Conservation (phyloP, 2,888 invertebrate genomes). For the Acleris sparsana region DNA sequence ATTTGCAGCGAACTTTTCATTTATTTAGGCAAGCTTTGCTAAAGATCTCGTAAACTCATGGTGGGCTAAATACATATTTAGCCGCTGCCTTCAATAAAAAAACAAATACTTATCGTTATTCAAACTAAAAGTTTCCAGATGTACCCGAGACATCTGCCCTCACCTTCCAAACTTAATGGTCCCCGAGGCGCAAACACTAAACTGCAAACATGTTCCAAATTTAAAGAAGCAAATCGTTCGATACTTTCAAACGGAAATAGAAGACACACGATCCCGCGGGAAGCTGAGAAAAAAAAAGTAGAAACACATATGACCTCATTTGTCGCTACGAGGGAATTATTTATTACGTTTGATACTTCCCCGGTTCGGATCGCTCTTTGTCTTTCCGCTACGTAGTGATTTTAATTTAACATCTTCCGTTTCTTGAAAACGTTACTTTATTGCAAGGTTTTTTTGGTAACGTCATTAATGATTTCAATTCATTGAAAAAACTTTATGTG, state of each 20-base stretch:
- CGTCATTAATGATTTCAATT: conserved; percentile 1
- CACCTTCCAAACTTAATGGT: conserved; percentile 69
- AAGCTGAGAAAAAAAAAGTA: conserved; percentile 78
- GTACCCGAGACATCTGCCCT: conserved; percentile 69
- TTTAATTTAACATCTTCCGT: conserved; percentile 60
- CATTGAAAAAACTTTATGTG: neutral
- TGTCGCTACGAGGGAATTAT: conserved; percentile 79
- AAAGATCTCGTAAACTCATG: too few species aligned
- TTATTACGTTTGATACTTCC: conserved; percentile 79
- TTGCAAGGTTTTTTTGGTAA: neutral
- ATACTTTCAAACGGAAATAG: conserved; percentile 81
- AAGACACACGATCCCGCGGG: conserved; percentile 82
- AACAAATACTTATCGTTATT: neutral
- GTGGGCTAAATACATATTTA: too few species aligned
- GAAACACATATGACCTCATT: conserved; percentile 84
- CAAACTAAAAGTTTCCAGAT: conserved; percentile 65
- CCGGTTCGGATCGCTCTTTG: conserved; percentile 67
- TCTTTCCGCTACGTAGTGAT: conserved; percentile 63
- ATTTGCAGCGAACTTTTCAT: too few species aligned
- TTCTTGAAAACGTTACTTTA: conserved; percentile 42
- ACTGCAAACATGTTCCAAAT: conserved; percentile 80
- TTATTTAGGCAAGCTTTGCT: too few species aligned
- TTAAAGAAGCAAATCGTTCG: conserved; percentile 80
- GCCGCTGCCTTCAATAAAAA: neutral
- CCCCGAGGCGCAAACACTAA: conserved; percentile 77